Conservation (phyloP, 1,140 invertebrate species). For the Diorhabda elongata region DNA sequence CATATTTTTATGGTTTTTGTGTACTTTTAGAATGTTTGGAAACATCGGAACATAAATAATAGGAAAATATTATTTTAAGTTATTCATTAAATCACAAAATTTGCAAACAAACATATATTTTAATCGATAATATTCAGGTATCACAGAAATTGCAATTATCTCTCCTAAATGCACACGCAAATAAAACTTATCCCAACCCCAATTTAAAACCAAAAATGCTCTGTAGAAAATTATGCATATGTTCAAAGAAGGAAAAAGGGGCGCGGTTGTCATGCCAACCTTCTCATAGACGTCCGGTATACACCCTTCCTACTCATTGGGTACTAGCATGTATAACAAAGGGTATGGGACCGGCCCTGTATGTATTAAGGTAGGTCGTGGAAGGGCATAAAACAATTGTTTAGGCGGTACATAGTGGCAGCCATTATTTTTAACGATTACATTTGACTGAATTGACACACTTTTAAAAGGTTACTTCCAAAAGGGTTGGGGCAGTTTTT, state of each 20-base stretch:
- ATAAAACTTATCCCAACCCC: too few species aligned
- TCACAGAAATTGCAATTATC: too few species aligned
- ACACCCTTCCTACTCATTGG: conserved; percentile 11
- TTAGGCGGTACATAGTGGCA: conserved; percentile 6
- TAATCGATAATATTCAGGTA: too few species aligned
- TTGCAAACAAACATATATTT: too few species aligned
- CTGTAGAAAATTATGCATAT: conserved; percentile 3
- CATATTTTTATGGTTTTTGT: too few species aligned
- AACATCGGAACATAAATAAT: too few species aligned
- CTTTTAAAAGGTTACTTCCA: conserved; percentile 8
- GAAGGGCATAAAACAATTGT: conserved; percentile 16
- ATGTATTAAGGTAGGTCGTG: conserved; percentile 4
- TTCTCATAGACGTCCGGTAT: conserved; percentile 3
- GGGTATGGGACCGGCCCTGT: conserved; percentile 10
- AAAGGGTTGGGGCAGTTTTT: conserved; percentile 13
- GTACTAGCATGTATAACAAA: not conserved
- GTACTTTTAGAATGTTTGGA: too few species aligned
- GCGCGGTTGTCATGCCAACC: conserved; percentile 12
- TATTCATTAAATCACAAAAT: too few species aligned
- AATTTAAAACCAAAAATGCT: not conserved
- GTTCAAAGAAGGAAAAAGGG: conserved; percentile 9
- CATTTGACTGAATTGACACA: conserved; percentile 6
- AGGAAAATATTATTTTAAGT: too few species aligned
- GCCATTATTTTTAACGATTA: conserved; percentile 7
- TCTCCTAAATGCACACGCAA: too few species aligned